These are phyloP conservation scores for Parauchenoglanis punctatus DNA, from an alignment of 2,797 vertebrate genomes.

Conservation along the genomic window DNA sequence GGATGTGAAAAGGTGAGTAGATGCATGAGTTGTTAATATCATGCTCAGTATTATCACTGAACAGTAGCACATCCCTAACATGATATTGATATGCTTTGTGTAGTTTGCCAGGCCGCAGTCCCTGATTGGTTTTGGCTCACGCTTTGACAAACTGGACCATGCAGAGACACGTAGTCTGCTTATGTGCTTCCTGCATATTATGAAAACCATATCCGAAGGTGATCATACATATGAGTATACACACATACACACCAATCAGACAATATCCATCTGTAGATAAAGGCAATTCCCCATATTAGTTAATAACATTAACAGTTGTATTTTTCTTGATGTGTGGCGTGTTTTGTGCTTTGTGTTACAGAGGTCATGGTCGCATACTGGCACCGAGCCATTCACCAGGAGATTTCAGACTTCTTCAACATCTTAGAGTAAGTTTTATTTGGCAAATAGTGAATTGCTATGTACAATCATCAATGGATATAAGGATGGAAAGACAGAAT, in stretches of 20 bases:
- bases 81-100: conserved; percentile 16
- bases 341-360: conserved; percentile 65
- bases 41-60: not conserved
- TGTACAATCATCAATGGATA: not conserved
- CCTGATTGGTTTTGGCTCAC: conserved; percentile 91
- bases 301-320: not conserved
- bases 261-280: not conserved
- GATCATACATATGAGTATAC: conserved; percentile 40
- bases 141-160: conserved; percentile 97
- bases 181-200: conserved; percentile 97
- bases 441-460: not conserved
- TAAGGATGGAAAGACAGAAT: not conserved
- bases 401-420: conserved; percentile 97
- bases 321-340: not conserved
- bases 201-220: conserved; percentile 98
- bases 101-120: conserved; percentile 94
- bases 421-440: conserved; percentile 92
- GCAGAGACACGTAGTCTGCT: conserved; percentile 94
- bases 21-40: not conserved
- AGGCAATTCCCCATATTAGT: not conserved
- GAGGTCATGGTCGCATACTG: conserved; percentile 95
- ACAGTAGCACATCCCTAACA: not conserved
- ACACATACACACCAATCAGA: not conserved
- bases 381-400: conserved; percentile 91
- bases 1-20: conserved; percentile 90